These are phyloP conservation scores for Myotis findleyi DNA, from an alignment of 2,797 vertebrate genomes.

Conservation along the genomic window DNA sequence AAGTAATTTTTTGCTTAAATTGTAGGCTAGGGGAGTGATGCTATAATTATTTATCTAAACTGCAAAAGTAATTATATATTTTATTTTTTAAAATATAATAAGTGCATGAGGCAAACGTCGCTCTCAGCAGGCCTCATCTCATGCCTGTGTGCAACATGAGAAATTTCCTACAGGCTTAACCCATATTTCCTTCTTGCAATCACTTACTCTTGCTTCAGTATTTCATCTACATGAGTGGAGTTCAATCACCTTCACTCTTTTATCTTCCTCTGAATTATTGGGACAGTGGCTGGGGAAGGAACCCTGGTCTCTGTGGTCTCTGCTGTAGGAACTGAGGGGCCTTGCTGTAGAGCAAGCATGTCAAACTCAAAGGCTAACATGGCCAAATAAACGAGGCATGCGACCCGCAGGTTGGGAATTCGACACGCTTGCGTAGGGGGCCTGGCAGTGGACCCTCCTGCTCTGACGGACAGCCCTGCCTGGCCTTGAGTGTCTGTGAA, in stretches of 20 bases:
- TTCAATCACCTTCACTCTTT: neutral
- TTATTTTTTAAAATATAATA: neutral
- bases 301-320: neutral
- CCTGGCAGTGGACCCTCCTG: neutral
- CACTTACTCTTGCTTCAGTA: neutral
- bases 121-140: neutral
- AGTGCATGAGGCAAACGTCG: neutral
- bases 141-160: neutral
- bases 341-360: neutral
- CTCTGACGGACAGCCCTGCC: neutral
- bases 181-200: neutral
- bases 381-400: too few species aligned
- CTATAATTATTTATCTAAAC: neutral
- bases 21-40: neutral
- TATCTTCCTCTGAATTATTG: neutral
- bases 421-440: neutral
- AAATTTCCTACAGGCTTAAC: neutral
- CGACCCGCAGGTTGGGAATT: too few species aligned
- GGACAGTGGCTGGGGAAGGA: neutral
- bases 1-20: neutral
- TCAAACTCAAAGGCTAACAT: too few species aligned
- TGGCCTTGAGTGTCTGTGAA: neutral
- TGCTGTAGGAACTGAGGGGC: neutral
- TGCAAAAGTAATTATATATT: constrained; percentile 6
- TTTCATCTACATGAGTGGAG: neutral